phyloP scores from a whole-genome alignment of 2,888 invertebrate genomes.

The Dasypolia templi region DNA sequence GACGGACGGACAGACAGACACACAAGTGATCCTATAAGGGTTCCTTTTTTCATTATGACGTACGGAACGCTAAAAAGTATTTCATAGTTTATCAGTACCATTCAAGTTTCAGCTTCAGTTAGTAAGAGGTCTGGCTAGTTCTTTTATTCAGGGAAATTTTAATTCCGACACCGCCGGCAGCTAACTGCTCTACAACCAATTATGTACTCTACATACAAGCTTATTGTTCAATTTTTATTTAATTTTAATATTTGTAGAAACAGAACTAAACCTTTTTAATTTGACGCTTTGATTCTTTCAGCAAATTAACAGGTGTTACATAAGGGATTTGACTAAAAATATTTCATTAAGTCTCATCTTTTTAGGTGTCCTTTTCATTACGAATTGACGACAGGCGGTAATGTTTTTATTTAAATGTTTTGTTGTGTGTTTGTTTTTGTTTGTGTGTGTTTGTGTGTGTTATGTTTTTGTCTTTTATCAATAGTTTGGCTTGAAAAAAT shows the following conservation, averaged over 20 bases:
- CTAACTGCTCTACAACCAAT: not conserved
- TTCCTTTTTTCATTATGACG: not conserved
- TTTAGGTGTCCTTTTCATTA: constrained; percentile 28
- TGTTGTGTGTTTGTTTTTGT: too few species aligned
- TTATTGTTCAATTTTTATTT: not conserved
- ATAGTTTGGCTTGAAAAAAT: constrained; percentile 23
- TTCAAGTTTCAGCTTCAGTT: not conserved
- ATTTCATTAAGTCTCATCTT: not conserved
- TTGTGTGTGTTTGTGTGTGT: too few species aligned
- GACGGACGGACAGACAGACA: too few species aligned
- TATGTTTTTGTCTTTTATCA: too few species aligned
- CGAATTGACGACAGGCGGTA: constrained; percentile 1
- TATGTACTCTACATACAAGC: too few species aligned
- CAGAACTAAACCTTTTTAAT: not conserved
- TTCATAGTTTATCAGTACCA: too few species aligned
- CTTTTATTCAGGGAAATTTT: not conserved
- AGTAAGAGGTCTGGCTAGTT: not conserved
- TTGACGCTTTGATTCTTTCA: not conserved
- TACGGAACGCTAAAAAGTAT: too few species aligned
- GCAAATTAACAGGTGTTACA: not conserved
- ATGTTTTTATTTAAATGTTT: constrained; percentile 39
- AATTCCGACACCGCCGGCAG: too few species aligned
- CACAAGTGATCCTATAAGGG: too few species aligned
- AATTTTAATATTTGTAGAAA: not conserved
- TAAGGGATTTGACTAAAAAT: not conserved